Base-by-base conservation (phyloP, 2,797 vertebrate genomes). In the Rousettus madagascariensis region DNA sequence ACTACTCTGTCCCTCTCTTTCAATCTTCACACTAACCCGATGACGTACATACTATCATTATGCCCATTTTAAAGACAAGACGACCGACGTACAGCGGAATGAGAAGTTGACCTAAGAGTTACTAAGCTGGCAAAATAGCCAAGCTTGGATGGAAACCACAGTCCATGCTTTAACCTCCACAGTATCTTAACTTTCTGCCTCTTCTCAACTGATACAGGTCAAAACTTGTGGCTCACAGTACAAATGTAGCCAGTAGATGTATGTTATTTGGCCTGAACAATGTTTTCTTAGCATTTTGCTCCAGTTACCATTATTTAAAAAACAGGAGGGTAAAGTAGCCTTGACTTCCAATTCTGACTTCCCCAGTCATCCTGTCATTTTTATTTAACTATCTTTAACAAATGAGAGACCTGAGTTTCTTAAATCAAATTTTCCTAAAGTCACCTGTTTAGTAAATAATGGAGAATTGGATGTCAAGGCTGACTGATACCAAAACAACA, bases 271-370 rank as follows among this genome's bases (percentile, higher is more conserved):
- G 4, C 33, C 36, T 74, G 10, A 16, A 61, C 22, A 83, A 19
- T 95, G 36, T 92, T 94, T 96, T 79, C 78, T 78, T 88, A 88
- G 89, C 69, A 66, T 94, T 97, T 94, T 92, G 20, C 10, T 46
- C 69, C 28, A 91, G 36, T 75, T 91, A 43, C 24, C 30, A 51
- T 94, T 91, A 86, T 90, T 94, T 90, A 69, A 93, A 94, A 84
- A 69, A 63, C 61, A 82, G 11, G 26, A 88, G 79, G 88, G 22
- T 85, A 91, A 74, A 59, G 19, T 53, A 75, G 36, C 8, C n/a
- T 89, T 83, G 36, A 93, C n/a, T 95, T 95, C n/a, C 55, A 89
- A 10, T 83, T 96, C 51, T 86, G 26, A 59, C 12, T 93, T 30
- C 13, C 72, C 8, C n/a, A 46, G 49, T 75, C 41, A 75, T 55